Base-by-base conservation (phyloP, 2,888 invertebrate genomes). In the Latrodectus hesperus region DNA sequence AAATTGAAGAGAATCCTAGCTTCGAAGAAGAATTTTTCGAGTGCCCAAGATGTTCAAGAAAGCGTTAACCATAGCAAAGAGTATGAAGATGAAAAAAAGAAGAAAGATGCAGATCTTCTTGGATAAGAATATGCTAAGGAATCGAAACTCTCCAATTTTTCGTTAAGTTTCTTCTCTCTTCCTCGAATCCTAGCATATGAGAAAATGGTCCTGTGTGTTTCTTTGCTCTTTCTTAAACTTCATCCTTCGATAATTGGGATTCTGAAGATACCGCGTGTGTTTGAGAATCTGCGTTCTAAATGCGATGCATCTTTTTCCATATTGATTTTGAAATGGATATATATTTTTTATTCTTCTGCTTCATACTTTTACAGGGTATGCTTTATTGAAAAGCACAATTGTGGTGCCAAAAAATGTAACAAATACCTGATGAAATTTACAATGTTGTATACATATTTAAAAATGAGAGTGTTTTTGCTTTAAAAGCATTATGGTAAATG, bases 161-260 rank as follows among this genome's bases (percentile, higher is more conserved):
- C 65, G 74, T 80, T 74, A 73, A 85, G 79, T 80, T 85, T 85
- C 74, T 79, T 52, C 22, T 75, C 68, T 60, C 52, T 51, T n/a
- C 55, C 74, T 52, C 17, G 38, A 72, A 79, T 60, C 55, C 60
- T 74, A 68, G 74, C 64, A 75, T 75, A 74, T 79, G 78, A 74
- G 53, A 73, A 78, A 79, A 49, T 60, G 72, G 65, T 65, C 60
- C 12, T 51, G 72, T 60, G 72, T 70, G 60, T 79, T 79, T 70
- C 70, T 72, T 81, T 73, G 51, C 80, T 65, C 51, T 74, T 16
- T 73, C 53, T 73, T 51, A 74, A 81, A 84, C 64, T 84, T 84
- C 72, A 78, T 84, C 73, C 78, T 84, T 73, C 73, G 52, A 78
- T 84, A 78, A 84, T 84, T 84, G 78, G 73, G 84, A 84, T 72